Percentiles rank a stretch among this genome's conserved stretches.
Evolutionary conservation across 2,888 invertebrate genomes (phyloP).

Genomic region (Allygus modestus): DNA sequence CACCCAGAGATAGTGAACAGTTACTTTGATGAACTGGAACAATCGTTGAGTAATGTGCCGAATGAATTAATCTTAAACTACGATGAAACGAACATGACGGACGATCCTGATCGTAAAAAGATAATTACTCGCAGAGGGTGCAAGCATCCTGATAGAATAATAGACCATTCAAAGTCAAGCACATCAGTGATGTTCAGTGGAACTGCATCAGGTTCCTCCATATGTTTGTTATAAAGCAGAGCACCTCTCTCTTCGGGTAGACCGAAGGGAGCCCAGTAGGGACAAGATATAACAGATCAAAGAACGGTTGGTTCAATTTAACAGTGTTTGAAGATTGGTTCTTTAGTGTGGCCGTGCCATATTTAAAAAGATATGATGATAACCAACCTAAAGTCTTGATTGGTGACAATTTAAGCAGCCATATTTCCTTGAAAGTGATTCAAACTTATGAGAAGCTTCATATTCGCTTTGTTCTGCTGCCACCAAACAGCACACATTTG

Average conservation of each 20-base stretch:
- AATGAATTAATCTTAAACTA: neutral
- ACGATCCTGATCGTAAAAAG: slow-evolving; percentile 12
- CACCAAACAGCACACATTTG: no score
- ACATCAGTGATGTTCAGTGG: slow-evolving; percentile 65
- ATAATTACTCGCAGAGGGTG: slow-evolving; percentile 63
- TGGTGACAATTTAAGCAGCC: neutral
- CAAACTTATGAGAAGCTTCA: no score
- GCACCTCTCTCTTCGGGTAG: slow-evolving; percentile 64
- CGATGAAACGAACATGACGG: neutral
- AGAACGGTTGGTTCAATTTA: slow-evolving; percentile 72
- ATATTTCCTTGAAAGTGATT: neutral
- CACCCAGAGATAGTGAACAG: neutral
- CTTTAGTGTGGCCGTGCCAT: neutral
- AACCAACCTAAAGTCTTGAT: neutral
- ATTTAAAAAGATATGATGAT: neutral
- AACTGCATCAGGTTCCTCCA: slow-evolving; percentile 63
- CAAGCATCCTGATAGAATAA: slow-evolving; percentile 64
- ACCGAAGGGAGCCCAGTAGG: slow-evolving; percentile 63
- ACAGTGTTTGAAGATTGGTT: slow-evolving; percentile 71
- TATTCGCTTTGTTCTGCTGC: no score
- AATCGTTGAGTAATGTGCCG: neutral
- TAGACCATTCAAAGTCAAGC: slow-evolving; percentile 61
- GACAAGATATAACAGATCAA: slow-evolving; percentile 69
- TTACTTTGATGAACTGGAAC: slow-evolving; percentile 30
- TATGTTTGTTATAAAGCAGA: slow-evolving; percentile 65